Evolutionary conservation across 2,888 invertebrate genomes (phyloP).

Genomic region (Agrilus biguttatus): DNA sequence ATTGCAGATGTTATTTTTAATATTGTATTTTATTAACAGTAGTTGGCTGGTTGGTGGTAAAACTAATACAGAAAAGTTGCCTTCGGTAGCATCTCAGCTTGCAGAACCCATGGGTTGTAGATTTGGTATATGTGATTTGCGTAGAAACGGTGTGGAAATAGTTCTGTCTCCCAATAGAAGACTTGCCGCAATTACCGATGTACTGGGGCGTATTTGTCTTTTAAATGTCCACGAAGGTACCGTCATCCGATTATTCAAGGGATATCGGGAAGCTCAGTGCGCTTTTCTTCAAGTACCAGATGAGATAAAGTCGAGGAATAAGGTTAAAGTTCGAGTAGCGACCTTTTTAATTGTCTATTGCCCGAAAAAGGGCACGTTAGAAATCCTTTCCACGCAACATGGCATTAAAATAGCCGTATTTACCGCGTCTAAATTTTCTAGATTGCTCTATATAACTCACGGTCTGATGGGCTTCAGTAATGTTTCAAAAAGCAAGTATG

Average conservation of each 20-base stretch:
- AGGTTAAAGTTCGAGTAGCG: conserved; percentile 36
- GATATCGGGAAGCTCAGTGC: conserved; percentile 90
- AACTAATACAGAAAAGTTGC: conserved; percentile 28
- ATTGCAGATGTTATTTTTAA: conserved; percentile 10
- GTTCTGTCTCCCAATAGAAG: conserved; percentile 65
- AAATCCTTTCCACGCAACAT: conserved; percentile 83
- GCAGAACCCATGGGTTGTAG: conserved; percentile 63
- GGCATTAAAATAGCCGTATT: conserved; percentile 86
- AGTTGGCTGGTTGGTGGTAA: conserved; percentile 41
- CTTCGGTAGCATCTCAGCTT: conserved; percentile 36
- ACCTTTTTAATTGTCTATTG: conserved; percentile 87
- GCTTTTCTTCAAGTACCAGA: conserved; percentile 80
- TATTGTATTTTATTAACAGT: conserved; percentile 17
- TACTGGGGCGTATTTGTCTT: conserved; percentile 74
- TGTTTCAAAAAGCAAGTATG: conserved; percentile 37
- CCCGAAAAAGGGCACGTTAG: conserved; percentile 80
- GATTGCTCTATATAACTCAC: conserved; percentile 65
- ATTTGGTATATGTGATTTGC: conserved; percentile 66
- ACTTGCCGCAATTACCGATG: conserved; percentile 71
- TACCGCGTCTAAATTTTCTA: conserved; percentile 73
- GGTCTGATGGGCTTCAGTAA: conserved; percentile 60
- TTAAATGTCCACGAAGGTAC: conserved; percentile 70
- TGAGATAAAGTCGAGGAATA: conserved; percentile 30
- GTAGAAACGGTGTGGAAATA: conserved; percentile 61
- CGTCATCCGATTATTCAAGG: conserved; percentile 81